A percentile compares a stretch with the other conserved stretches of the same genome.
These are phyloP conservation scores for Exocentrus adspersus DNA, from an alignment of 2,888 invertebrate species.

Conservation along the genomic window DNA sequence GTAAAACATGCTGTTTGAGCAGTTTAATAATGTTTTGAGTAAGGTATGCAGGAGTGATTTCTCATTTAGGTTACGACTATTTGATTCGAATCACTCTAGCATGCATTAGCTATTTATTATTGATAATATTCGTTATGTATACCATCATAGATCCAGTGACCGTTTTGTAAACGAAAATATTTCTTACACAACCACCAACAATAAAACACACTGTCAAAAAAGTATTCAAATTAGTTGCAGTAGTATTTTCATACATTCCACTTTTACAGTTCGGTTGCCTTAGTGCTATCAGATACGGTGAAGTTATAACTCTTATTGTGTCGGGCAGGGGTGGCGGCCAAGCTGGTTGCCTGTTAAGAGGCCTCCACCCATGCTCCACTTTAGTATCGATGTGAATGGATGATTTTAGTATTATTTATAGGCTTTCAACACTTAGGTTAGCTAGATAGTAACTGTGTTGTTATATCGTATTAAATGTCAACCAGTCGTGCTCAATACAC, in stretches of 20 bases:
- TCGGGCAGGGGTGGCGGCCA: slow-evolving; percentile 43
- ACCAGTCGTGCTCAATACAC: slow-evolving; percentile 64
- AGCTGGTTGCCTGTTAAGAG: slow-evolving; percentile 48
- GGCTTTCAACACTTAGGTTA: slow-evolving; percentile 65
- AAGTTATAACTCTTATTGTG: slow-evolving; percentile 25
- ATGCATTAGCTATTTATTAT: slow-evolving; percentile 47
- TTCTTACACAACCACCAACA: slow-evolving; percentile 37
- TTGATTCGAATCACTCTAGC: slow-evolving; percentile 38
- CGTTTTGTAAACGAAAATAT: slow-evolving; percentile 34
- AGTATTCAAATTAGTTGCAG: slow-evolving; percentile 52
- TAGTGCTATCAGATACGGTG: slow-evolving; percentile 58
- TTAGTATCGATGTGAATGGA: slow-evolving; percentile 44
- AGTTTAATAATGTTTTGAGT: slow-evolving; percentile 45
- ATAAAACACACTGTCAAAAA: slow-evolving; percentile 40
- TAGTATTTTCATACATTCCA: slow-evolving; percentile 64
- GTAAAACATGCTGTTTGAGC: slow-evolving; percentile 56
- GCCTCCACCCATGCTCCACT: slow-evolving; percentile 41
- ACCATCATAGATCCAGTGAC: slow-evolving; percentile 47
- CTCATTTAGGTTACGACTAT: slow-evolving; percentile 33
- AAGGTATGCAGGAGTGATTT: slow-evolving; percentile 40
- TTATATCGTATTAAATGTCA: slow-evolving; percentile 65
- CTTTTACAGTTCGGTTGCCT: slow-evolving; percentile 63
- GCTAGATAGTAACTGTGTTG: slow-evolving; percentile 66
- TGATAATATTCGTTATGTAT: slow-evolving; percentile 40
- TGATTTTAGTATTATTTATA: slow-evolving; percentile 62